Evolutionary conservation across 2,888 invertebrate genomes (phyloP).

Genomic region (Rhagonycha fulva): DNA sequence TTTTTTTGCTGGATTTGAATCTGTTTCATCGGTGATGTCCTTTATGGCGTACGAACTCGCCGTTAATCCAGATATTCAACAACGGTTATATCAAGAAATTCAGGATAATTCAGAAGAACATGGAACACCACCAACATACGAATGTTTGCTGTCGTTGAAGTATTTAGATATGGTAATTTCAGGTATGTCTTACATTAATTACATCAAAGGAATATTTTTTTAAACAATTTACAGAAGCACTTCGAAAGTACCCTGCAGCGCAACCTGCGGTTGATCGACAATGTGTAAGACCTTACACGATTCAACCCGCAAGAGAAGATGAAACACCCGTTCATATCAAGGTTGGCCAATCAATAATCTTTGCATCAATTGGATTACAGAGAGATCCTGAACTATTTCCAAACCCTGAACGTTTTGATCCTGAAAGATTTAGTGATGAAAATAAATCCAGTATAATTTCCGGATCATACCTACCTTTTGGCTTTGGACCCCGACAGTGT

Average conservation of each 20-base stretch:
- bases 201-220: not conserved
- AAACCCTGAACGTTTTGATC: constrained; percentile 46
- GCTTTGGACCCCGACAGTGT: constrained; percentile 65
- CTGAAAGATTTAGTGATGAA: constrained; percentile 56
- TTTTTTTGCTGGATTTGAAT: constrained; percentile 60
- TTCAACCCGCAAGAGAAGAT: constrained; percentile 27
- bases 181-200: not conserved
- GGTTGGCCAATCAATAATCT: constrained; percentile 30
- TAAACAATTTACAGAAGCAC: constrained; percentile 32
- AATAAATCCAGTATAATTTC: constrained; percentile 58
- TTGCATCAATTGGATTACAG: constrained; percentile 42
- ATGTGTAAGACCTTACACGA: constrained; percentile 36
- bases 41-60: constrained; percentile 64
- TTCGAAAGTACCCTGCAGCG: constrained; percentile 43
- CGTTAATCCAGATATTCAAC: constrained; percentile 62
- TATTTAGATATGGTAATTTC: constrained; percentile 4
- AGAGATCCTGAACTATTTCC: constrained; percentile 42
- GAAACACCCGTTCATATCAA: constrained; percentile 34
- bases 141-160: not conserved
- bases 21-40: constrained; percentile 55
- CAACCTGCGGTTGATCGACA: constrained; percentile 32
- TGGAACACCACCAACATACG: not conserved
- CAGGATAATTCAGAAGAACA: not conserved
- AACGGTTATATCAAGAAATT: constrained; percentile 28
- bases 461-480: constrained; percentile 49